These are phyloP conservation scores for Apotomis capreana DNA, from an alignment of 2,888 invertebrate species.

Conservation along the genomic window DNA sequence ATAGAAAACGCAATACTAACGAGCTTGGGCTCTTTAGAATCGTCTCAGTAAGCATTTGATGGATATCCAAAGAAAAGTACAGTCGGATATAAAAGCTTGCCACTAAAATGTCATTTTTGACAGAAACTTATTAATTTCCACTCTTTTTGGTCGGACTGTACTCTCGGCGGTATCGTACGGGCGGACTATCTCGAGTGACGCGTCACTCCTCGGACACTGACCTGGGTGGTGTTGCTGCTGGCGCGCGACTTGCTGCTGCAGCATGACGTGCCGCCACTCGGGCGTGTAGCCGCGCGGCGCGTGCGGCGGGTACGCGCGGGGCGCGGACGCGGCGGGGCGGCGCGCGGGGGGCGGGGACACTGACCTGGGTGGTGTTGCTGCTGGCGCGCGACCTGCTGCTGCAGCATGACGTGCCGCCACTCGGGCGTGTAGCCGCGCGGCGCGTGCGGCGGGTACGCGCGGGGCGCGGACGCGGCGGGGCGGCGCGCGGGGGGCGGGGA, in stretches of 20 bases:
- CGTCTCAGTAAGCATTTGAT: no score
- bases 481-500: constrained; percentile 55
- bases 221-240: constrained; percentile 80
- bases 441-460: constrained; percentile 63
- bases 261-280: constrained; percentile 81
- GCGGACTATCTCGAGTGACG: no score
- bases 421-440: constrained; percentile 75
- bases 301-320: constrained; percentile 60
- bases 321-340: constrained; percentile 58
- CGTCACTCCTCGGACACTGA: no score
- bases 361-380: constrained; percentile 79
- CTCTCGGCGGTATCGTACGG: no score
- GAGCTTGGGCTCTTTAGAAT: no score
- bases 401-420: constrained; percentile 84
- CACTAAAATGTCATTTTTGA: no score
- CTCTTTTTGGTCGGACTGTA: no score
- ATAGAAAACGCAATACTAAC: no score
- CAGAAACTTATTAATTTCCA: no score
- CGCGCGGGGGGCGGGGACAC: constrained; percentile 52
- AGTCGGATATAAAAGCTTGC: no score
- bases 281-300: constrained; percentile 73
- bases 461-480: constrained; percentile 57
- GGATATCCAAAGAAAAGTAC: no score
- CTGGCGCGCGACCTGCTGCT: constrained; percentile 77
- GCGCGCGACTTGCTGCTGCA: constrained; percentile 82